These are phyloP conservation scores for Malurus melanocephalus DNA, from an alignment of 2,113 vertebrate genomes.

Conservation along the genomic window DNA sequence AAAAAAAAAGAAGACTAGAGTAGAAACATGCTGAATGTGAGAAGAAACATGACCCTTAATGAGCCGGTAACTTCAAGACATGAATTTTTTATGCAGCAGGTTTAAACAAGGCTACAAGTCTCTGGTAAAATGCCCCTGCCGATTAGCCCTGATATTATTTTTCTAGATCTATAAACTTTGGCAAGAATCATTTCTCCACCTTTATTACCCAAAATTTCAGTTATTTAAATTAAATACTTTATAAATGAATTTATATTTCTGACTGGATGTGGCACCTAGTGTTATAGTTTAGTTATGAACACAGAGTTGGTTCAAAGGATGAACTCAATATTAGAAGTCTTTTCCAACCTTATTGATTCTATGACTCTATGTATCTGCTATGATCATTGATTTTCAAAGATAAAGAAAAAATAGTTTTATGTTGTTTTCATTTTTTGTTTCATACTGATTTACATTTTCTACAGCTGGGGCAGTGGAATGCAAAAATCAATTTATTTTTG, in stretches of 20 bases:
- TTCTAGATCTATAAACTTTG: background rate
- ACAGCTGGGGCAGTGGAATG: background rate
- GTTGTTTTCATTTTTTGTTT: background rate
- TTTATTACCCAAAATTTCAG: background rate
- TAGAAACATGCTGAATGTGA: background rate
- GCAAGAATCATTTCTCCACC: background rate
- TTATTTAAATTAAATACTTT: background rate
- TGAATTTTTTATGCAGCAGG: background rate
- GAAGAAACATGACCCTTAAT: background rate
- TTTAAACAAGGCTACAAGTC: background rate
- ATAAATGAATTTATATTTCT: background rate
- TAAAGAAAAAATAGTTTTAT: background rate
- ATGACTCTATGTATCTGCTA: background rate
- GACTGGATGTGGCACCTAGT: background rate
- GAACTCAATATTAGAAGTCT: background rate
- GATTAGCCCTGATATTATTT: background rate
- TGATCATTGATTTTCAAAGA: background rate
- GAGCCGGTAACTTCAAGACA: background rate
- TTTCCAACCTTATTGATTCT: background rate
- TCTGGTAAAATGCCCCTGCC: background rate
- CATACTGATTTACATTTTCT: background rate
- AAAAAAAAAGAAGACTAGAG: background rate
- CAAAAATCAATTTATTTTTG: background rate
- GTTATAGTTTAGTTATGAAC: background rate
- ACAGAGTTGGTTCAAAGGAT: accelerated